Evolutionary conservation across 2,888 invertebrate genomes (phyloP).

Genomic region (Acrocyrtus sp.): DNA sequence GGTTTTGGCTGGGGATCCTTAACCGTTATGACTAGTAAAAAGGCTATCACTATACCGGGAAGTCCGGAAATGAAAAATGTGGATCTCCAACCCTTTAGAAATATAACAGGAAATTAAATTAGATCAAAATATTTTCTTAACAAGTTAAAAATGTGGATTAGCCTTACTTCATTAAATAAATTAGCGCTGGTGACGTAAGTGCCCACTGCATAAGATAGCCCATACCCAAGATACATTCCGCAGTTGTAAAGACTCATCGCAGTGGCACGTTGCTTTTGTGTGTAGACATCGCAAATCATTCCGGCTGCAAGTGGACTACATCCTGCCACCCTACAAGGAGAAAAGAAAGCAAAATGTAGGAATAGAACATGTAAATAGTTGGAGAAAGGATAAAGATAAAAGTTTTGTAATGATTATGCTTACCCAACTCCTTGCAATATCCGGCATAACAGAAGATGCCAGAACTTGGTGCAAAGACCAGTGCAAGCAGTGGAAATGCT

Average conservation of each 20-base stretch:
- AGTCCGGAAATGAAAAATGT: conserved; percentile 85
- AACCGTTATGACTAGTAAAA: conserved; percentile 79
- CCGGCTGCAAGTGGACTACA: conserved; percentile 90
- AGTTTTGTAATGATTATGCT: conserved; percentile 1
- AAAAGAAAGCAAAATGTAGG: background rate
- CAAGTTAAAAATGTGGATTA: no score
- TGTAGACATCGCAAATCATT: conserved; percentile 77
- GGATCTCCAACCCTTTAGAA: conserved; percentile 78
- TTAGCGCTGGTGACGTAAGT: conserved; percentile 82
- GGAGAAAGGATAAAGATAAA: background rate
- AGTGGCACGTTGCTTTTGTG: conserved; percentile 76
- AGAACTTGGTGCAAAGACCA: conserved; percentile 84
- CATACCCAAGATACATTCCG: conserved; percentile 95
- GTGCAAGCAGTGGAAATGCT: conserved; percentile 85
- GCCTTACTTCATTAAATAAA: conserved; percentile 76
- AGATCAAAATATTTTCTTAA: no score
- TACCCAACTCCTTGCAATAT: conserved; percentile 90
- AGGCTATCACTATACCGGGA: conserved; percentile 77
- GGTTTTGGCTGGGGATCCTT: conserved; percentile 79
- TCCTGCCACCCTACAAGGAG: conserved; percentile 76
- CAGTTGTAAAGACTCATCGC: conserved; percentile 95
- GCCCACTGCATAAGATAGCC: conserved; percentile 91
- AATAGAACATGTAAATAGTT: background rate
- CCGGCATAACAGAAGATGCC: conserved; percentile 87
- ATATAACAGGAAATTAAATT: background rate